phyloP scores from a whole-genome alignment of 2,113 vertebrate species.

The Chloropsis cyanopogon region DNA sequence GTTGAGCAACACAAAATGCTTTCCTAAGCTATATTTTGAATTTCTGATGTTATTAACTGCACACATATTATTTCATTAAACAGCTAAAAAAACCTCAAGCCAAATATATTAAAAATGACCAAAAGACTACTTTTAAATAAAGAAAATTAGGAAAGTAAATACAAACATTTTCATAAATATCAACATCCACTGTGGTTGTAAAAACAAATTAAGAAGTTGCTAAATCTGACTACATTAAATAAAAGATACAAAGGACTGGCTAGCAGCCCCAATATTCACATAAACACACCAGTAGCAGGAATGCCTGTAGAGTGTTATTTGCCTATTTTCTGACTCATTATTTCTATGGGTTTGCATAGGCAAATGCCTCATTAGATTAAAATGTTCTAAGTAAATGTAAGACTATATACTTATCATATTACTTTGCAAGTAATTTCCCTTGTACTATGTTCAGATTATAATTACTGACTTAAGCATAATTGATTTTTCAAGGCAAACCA shows the following conservation, averaged over 20 bases:
- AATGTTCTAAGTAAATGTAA: constrained; percentile 5
- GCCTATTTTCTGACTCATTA: constrained; percentile 1
- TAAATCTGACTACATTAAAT: neutral
- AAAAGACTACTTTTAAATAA: neutral
- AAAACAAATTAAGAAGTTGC: neutral
- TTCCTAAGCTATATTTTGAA: neutral
- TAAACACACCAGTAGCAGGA: neutral
- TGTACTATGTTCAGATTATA: neutral
- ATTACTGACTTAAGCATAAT: neutral
- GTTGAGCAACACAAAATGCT: neutral
- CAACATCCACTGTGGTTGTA: neutral
- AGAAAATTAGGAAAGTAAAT: neutral
- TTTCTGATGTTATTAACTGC: neutral
- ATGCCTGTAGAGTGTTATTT: neutral
- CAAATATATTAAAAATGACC: neutral
- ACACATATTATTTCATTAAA: neutral
- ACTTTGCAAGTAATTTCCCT: neutral
- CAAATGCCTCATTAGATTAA: neutral
- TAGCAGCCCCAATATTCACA: neutral
- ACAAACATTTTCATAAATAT: neutral
- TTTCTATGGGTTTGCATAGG: neutral
- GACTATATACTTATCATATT: neutral
- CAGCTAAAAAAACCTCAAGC: neutral
- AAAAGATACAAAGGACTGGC: neutral
- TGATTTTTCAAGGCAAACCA: neutral